Evolutionary conservation across 2,113 vertebrate genomes (phyloP).

Genomic region (Centrocercus urophasianus): DNA sequence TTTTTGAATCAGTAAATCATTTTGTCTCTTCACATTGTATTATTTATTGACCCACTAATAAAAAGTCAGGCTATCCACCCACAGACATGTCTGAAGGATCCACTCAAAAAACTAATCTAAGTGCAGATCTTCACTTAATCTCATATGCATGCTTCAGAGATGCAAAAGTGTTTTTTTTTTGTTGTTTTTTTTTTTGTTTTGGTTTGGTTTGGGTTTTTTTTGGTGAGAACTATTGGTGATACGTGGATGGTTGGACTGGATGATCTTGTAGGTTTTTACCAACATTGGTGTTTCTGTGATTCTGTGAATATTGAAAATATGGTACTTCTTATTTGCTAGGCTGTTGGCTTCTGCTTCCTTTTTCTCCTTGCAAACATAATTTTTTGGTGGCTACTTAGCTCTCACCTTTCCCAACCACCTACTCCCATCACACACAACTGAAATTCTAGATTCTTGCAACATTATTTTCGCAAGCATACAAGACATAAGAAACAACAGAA

Average conservation of each 20-base stretch:
- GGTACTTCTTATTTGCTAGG: neutral
- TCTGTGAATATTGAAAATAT: neutral
- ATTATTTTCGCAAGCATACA: neutral
- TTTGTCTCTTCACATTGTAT: neutral
- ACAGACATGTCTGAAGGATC: neutral
- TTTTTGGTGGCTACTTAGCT: neutral
- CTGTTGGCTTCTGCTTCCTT: neutral
- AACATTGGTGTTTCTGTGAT: too few relatives aligned
- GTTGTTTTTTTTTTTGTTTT: too few relatives aligned
- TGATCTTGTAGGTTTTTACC: too few relatives aligned
- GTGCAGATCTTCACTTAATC: neutral
- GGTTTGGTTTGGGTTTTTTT: too few relatives aligned
- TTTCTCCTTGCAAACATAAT: neutral
- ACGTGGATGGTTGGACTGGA: too few relatives aligned
- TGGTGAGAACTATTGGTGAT: too few relatives aligned
- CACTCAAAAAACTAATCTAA: neutral
- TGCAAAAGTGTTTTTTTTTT: neutral
- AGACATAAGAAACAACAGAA: neutral
- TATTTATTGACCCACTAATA: neutral
- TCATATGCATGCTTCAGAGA: neutral
- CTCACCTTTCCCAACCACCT: neutral
- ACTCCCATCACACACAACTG: neutral
- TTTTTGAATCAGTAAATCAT: neutral
- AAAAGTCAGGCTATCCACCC: neutral
- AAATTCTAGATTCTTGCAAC: neutral